Conservation (phyloP, 2,888 invertebrate species). For the Ligdia adustata region DNA sequence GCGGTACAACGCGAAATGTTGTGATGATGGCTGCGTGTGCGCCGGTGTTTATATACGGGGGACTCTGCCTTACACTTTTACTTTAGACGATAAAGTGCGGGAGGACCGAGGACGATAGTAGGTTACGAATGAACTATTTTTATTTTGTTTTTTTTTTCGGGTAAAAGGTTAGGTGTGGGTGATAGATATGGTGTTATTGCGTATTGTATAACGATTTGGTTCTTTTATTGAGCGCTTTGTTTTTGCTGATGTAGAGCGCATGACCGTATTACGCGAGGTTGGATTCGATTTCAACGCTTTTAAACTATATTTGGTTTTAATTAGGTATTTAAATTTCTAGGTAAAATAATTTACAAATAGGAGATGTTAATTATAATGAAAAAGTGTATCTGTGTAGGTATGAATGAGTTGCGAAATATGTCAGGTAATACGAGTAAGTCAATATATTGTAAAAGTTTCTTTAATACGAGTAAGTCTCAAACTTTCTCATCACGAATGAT, state of each 20-base stretch:
- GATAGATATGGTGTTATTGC: slow-evolving; percentile 21
- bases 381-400: too few species aligned
- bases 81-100: slow-evolving; percentile 62
- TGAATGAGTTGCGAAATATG: too few species aligned
- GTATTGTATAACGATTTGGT: slow-evolving; percentile 9
- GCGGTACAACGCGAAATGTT: slow-evolving; percentile 60
- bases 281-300: not conserved
- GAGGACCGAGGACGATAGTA: slow-evolving; percentile 69
- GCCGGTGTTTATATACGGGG: slow-evolving; percentile 70
- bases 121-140: slow-evolving; percentile 66
- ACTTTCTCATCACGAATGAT: too few species aligned
- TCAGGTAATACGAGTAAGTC: too few species aligned
- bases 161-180: slow-evolving; percentile 40
- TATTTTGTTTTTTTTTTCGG: slow-evolving; percentile 38
- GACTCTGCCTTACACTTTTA: slow-evolving; percentile 75
- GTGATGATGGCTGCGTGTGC: slow-evolving; percentile 57
- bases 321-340: not conserved
- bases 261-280: too few species aligned
- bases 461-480: too few species aligned
- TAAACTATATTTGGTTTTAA: slow-evolving; percentile 5
- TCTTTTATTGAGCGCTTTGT: not conserved
- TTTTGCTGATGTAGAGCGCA: slow-evolving; percentile 3
- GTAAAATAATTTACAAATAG: too few species aligned
- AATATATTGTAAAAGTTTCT: too few species aligned
- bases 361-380: too few species aligned